Percentiles rank a stretch among this genome's conserved stretches.
phyloP scores from a whole-genome alignment of 2,888 invertebrate species.

The Sycophila texana region DNA sequence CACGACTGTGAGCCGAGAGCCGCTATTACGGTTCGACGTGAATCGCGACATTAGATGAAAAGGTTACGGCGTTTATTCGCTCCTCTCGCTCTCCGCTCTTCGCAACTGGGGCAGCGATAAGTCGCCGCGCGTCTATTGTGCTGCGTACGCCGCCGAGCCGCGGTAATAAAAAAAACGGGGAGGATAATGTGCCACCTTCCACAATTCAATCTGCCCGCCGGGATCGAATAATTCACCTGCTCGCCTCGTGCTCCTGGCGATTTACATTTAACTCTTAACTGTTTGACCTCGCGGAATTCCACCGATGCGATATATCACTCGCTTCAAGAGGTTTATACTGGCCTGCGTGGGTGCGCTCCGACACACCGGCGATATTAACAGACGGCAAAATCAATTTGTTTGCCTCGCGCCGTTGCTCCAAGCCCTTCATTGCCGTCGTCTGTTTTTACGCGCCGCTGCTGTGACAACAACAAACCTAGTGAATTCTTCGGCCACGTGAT shows the following conservation, averaged over 20 bases:
- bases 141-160: neutral
- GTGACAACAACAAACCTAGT: conserved; percentile 43
- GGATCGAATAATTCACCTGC: conserved; percentile 1
- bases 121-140: conserved; percentile 30
- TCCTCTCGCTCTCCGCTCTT: neutral
- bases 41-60: conserved; percentile 42
- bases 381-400: conserved; percentile 43
- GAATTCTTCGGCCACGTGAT: neutral
- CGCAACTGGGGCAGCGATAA: conserved; percentile 40
- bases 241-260: neutral
- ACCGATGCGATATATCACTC: neutral
- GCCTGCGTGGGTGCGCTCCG: too few relatives aligned
- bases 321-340: neutral
- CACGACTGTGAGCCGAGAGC: neutral
- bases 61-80: conserved; percentile 34
- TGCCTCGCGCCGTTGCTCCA: neutral
- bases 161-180: conserved; percentile 19
- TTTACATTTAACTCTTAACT: conserved; percentile 4
- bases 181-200: conserved; percentile 15
- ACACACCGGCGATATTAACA: neutral
- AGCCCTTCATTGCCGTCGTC: neutral
- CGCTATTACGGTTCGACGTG: conserved; percentile 6
- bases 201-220: neutral
- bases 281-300: neutral
- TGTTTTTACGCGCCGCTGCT: neutral